A percentile compares a stretch with the other conserved stretches of the same genome.
phyloP scores from a whole-genome alignment of 2,113 vertebrate species.

The Pomatostomus ruficeps region DNA sequence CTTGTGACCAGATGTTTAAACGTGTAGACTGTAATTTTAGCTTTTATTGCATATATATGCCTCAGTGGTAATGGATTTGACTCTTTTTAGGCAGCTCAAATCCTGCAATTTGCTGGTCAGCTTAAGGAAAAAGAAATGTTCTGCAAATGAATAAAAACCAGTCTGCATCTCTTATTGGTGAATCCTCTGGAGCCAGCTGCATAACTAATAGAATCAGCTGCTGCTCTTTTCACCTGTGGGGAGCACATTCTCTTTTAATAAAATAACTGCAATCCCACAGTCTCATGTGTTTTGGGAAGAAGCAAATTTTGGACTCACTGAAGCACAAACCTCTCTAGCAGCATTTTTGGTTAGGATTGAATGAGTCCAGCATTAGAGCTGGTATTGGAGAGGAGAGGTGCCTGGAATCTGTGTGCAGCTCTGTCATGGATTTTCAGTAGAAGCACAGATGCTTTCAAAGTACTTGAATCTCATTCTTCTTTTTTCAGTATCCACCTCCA shows the following conservation, averaged over 20 bases:
- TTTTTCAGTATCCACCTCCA: neutral
- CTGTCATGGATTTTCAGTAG: constrained; percentile 3
- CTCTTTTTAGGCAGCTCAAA: constrained; percentile 16
- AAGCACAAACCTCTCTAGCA: constrained; percentile 2
- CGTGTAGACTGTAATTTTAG: constrained; percentile 43
- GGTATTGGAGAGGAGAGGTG: neutral
- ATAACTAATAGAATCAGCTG: constrained; percentile 37
- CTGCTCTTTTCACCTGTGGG: neutral
- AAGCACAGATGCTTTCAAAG: constrained; percentile 14
- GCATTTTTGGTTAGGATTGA: neutral
- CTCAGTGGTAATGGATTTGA: constrained; percentile 30
- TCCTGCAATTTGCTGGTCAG: constrained; percentile 36
- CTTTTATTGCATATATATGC: constrained; percentile 14
- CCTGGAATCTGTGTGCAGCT: constrained; percentile 15
- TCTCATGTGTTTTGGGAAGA: neutral
- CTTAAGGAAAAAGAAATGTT: neutral
- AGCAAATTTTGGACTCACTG: neutral
- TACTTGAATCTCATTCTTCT: neutral
- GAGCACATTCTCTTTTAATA: neutral
- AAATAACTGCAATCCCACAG: neutral
- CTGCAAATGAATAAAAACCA: neutral
- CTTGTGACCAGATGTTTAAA: constrained; percentile 59
- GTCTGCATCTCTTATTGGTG: neutral
- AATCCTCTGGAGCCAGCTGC: neutral
- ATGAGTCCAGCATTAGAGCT: neutral